Percentiles rank a stretch among this genome's conserved stretches.
These are phyloP conservation scores for Metallyticus violacea DNA, from an alignment of 2,888 invertebrate genomes.

Conservation along the genomic window DNA sequence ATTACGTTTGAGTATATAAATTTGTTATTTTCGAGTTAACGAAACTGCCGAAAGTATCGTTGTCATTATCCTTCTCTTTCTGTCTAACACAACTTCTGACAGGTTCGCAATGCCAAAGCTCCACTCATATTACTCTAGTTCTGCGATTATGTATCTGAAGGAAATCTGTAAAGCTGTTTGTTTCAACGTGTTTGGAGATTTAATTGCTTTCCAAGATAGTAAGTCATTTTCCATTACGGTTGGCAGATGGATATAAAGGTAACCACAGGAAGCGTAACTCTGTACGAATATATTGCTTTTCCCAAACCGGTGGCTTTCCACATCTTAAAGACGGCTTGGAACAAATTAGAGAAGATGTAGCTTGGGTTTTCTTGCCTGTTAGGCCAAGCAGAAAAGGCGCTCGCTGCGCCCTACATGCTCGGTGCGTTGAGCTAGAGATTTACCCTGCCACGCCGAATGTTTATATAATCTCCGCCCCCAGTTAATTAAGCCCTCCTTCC, in stretches of 20 bases:
- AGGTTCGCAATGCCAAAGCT: too few relatives aligned
- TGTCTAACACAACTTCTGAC: too few relatives aligned
- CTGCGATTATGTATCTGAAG: background rate
- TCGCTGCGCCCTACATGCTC: background rate
- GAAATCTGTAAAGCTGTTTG: background rate
- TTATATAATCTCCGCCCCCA: background rate
- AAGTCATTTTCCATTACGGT: background rate
- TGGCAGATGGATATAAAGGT: background rate
- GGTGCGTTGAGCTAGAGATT: background rate
- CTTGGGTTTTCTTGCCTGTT: background rate
- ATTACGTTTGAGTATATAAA: too few relatives aligned
- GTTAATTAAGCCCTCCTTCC: background rate
- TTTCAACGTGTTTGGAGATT: background rate
- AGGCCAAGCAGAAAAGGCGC: background rate
- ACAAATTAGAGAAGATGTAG: background rate
- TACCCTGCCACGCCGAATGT: background rate
- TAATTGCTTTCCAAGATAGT: background rate
- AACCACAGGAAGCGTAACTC: background rate
- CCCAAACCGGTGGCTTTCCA: background rate
- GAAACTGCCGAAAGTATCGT: too few relatives aligned
- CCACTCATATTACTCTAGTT: too few relatives aligned
- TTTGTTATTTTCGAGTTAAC: too few relatives aligned
- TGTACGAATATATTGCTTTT: background rate
- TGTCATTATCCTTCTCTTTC: too few relatives aligned
- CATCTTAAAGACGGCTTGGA: background rate